phyloP scores from a whole-genome alignment of 2,113 vertebrate species.

The Caracal caracal region DNA sequence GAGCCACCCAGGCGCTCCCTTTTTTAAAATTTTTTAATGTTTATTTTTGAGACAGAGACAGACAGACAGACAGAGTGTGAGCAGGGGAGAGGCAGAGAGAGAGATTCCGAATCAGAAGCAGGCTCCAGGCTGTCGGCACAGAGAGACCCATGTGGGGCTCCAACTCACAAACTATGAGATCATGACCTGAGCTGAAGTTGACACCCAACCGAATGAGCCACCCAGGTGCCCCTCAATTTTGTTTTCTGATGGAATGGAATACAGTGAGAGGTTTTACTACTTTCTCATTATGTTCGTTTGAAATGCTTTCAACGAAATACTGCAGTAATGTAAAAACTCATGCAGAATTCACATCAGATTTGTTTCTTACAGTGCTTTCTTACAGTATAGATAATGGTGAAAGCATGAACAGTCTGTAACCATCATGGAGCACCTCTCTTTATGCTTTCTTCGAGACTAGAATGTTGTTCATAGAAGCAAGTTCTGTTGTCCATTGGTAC shows the following conservation, averaged over 20 bases:
- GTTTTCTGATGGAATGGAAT: conserved; percentile 11
- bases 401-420: not conserved
- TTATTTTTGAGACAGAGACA: no score
- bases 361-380: not conserved
- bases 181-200: no score
- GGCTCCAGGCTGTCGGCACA: no score
- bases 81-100: no score
- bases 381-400: not conserved
- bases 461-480: not conserved
- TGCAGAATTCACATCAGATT: not conserved
- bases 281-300: not conserved
- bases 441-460: not conserved
- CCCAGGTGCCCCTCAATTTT: not conserved
- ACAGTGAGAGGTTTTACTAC: not conserved
- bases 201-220: no score
- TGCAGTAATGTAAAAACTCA: not conserved
- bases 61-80: no score
- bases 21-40: no score
- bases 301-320: not conserved
- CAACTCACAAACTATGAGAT: no score
- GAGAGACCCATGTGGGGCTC: no score
- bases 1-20: no score
- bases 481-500: not conserved
- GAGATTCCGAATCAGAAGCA: no score
- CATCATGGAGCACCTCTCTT: not conserved